Evolutionary conservation across 2,888 invertebrate genomes (phyloP).

Genomic region (Ectemnius lituratus): DNA sequence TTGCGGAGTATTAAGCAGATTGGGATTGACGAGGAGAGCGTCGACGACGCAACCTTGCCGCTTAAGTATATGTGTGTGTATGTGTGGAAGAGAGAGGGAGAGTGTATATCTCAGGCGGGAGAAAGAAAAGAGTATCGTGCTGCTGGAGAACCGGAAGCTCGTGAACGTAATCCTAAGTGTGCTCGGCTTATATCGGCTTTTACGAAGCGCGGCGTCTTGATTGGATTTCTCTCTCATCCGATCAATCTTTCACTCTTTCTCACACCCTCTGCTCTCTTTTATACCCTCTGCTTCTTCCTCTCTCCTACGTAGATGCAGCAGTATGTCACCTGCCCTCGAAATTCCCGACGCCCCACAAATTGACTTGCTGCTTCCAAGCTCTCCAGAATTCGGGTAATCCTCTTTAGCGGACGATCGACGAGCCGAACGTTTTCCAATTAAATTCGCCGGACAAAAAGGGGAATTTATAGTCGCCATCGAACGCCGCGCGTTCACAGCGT

Average conservation of each 20-base stretch:
- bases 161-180: slow-evolving; percentile 22
- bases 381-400: slow-evolving; percentile 30
- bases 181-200: slow-evolving; percentile 9
- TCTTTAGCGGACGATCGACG: neutral
- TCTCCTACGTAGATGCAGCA: slow-evolving; percentile 9
- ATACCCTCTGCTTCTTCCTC: no score
- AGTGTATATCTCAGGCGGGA: neutral
- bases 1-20: no score
- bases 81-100: neutral
- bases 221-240: slow-evolving; percentile 37
- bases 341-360: slow-evolving; percentile 28
- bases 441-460: no score
- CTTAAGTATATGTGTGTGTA: no score
- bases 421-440: slow-evolving; percentile 4
- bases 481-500: no score
- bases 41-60: no score
- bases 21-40: no score
- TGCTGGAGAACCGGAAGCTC: slow-evolving; percentile 6
- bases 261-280: no score
- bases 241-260: slow-evolving; percentile 14
- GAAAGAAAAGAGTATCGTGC: neutral
- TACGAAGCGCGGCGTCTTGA: slow-evolving; percentile 30
- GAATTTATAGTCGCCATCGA: no score
- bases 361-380: slow-evolving; percentile 15
- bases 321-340: slow-evolving; percentile 27